A percentile compares a stretch with the other conserved stretches of the same genome.
phyloP scores from a whole-genome alignment of 2,797 vertebrate genomes.

The Rhabdophis nuchalis region DNA sequence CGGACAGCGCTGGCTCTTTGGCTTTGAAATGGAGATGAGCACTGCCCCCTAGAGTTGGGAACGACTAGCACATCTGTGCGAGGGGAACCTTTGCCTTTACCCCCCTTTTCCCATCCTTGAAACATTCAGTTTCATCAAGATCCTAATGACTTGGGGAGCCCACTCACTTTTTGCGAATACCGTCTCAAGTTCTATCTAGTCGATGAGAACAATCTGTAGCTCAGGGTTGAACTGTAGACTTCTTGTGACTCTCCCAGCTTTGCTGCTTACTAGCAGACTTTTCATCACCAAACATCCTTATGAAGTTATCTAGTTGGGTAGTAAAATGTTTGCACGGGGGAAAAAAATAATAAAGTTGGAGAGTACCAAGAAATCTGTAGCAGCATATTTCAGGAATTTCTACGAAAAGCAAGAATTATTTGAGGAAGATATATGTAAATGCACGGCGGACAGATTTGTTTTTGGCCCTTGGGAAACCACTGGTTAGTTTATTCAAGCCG shows the following conservation, averaged over 20 bases:
- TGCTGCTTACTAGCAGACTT: neutral
- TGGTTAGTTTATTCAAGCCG: neutral
- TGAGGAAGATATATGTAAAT: neutral
- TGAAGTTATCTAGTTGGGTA: neutral
- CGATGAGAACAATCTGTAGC: neutral
- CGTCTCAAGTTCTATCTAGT: too few relatives aligned
- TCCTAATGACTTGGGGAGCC: neutral
- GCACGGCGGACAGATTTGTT: too few relatives aligned
- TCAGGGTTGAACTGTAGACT: neutral
- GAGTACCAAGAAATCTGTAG: neutral
- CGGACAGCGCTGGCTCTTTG: too few relatives aligned
- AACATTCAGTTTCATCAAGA: neutral
- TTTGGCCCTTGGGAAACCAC: neutral
- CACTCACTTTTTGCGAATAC: neutral
- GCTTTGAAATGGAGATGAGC: too few relatives aligned
- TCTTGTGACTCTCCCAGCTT: neutral
- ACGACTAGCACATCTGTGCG: too few relatives aligned
- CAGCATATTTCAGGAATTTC: neutral
- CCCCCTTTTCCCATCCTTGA: neutral
- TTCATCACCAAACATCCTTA: neutral
- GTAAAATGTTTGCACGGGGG: neutral
- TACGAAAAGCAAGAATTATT: neutral
- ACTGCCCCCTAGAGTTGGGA: too few relatives aligned
- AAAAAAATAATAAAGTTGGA: neutral
- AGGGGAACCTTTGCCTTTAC: neutral